phyloP scores from a whole-genome alignment of 2,113 vertebrate species.

The Prunella himalayana region DNA sequence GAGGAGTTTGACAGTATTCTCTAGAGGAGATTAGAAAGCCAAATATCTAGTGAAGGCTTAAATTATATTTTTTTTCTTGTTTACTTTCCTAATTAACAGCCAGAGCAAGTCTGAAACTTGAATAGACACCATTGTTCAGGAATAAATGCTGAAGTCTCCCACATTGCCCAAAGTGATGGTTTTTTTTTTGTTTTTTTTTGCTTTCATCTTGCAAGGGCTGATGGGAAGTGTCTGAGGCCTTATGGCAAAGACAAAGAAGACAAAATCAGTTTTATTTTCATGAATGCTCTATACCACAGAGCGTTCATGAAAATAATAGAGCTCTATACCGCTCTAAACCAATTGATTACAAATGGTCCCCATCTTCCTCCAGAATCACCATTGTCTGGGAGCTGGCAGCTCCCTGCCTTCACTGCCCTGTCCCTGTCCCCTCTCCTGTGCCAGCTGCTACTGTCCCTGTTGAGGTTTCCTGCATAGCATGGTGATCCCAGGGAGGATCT shows the following conservation, averaged over 20 bases:
- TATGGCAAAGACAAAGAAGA: background rate
- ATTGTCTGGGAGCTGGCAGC: fast-evolving
- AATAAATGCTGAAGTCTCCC: background rate
- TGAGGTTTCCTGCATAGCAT: background rate
- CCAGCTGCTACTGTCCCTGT: background rate
- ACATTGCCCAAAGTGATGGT: background rate
- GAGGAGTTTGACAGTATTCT: background rate
- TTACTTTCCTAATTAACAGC: conserved; percentile 6
- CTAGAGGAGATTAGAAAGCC: background rate
- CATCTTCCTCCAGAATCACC: background rate
- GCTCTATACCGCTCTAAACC: background rate
- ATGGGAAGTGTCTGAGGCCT: background rate
- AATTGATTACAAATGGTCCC: background rate
- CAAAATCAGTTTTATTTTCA: background rate
- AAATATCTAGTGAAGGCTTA: background rate
- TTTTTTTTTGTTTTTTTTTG: background rate
- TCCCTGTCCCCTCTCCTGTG: fast-evolving
- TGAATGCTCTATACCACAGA: background rate
- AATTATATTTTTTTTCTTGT: background rate
- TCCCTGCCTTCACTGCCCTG: background rate
- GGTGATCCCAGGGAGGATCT: background rate
- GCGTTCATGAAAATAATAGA: too few relatives aligned
- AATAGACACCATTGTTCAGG: background rate
- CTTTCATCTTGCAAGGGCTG: background rate
- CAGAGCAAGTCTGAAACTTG: background rate